Percentiles rank a stretch among this genome's conserved stretches.
Evolutionary conservation across 1,140 invertebrate species (phyloP).

Genomic region (Druon quercuslanigerum): DNA sequence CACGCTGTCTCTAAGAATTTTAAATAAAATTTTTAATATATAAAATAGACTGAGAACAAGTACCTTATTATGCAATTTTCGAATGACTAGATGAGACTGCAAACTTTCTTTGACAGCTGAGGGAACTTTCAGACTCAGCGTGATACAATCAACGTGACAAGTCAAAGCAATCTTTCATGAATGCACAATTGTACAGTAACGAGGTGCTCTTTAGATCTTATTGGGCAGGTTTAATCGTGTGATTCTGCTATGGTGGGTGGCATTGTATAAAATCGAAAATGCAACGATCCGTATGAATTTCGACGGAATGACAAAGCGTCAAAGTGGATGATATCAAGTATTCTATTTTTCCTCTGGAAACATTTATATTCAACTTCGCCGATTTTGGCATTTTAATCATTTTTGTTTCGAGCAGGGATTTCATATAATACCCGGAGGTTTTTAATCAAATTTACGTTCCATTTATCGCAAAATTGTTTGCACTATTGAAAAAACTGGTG

Average conservation of each 20-base stretch:
- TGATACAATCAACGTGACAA: slow-evolving; percentile 2
- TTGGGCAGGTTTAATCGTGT: neutral
- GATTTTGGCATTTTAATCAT: neutral
- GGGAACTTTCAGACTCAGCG: neutral
- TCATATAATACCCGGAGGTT: neutral
- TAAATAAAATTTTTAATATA: neutral
- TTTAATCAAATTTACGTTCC: too few species aligned
- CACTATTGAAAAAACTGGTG: too few species aligned
- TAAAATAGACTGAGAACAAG: neutral
- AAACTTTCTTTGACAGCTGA: too few species aligned
- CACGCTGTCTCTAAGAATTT: neutral
- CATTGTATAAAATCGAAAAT: slow-evolving; percentile 23
- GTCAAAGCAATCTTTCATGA: slow-evolving; percentile 10
- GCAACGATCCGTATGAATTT: neutral
- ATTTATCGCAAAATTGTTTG: too few species aligned
- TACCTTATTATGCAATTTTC: too few species aligned
- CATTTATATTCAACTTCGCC: neutral
- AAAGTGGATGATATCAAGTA: too few species aligned
- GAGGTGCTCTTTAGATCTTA: neutral
- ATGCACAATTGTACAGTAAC: slow-evolving; percentile 2
- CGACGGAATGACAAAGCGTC: too few species aligned
- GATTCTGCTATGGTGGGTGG: neutral
- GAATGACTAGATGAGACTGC: too few species aligned
- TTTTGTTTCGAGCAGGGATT: neutral
- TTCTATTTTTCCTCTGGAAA: neutral